Evolutionary conservation across 2,797 vertebrate species (phyloP).

Genomic region (Gymnothorax reevesii): DNA sequence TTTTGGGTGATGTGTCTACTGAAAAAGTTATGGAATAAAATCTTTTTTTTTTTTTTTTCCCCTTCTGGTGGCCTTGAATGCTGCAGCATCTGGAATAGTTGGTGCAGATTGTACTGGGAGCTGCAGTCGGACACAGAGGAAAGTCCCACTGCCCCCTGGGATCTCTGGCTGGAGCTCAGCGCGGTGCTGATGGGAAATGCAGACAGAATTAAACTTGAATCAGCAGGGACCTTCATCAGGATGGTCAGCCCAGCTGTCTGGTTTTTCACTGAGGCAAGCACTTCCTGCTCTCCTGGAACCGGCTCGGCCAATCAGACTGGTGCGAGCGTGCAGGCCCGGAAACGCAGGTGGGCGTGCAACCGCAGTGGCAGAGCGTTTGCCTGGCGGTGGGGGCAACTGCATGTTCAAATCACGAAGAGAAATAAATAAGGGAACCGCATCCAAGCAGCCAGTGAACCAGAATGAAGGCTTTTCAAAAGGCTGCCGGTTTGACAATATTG

Average conservation of each 20-base stretch:
- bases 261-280: neutral
- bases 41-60: neutral
- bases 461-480: neutral
- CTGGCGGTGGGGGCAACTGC: neutral
- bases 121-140: neutral
- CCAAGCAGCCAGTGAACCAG: neutral
- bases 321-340: neutral
- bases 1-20: neutral
- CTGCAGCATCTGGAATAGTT: slow-evolving; percentile 9
- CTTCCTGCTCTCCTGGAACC: neutral
- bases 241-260: neutral
- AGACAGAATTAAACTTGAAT: neutral
- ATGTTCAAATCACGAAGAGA: neutral
- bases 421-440: neutral
- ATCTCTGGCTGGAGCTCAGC: neutral
- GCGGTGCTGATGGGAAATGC: neutral
- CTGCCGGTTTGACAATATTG: neutral
- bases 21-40: neutral
- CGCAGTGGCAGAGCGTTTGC: neutral
- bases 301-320: neutral
- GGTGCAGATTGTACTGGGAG: neutral
- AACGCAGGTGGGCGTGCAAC: slow-evolving; percentile 3
- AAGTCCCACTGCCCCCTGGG: neutral
- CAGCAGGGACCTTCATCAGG: neutral
- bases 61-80: neutral